phyloP scores from a whole-genome alignment of 2,797 vertebrate species.

The Protonibea diacanthus region DNA sequence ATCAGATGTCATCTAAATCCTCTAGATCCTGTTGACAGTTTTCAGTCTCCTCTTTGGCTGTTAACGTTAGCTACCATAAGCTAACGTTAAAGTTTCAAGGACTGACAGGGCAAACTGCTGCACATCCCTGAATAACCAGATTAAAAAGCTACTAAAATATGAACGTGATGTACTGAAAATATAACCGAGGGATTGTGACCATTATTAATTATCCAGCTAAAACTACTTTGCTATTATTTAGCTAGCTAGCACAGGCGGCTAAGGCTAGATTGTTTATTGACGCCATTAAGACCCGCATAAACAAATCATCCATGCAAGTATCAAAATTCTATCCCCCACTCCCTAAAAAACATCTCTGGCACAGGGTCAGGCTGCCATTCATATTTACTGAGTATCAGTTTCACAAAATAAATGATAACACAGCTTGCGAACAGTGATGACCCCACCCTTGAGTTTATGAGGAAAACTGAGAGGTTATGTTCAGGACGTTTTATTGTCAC shows the following conservation, averaged over 20 bases:
- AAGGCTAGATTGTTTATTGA: neutral
- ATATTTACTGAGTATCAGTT: too few relatives aligned
- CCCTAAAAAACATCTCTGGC: too few relatives aligned
- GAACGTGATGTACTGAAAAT: neutral
- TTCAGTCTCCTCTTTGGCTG: neutral
- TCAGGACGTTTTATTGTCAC: neutral
- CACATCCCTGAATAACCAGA: neutral
- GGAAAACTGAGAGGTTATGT: neutral
- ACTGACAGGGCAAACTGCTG: neutral
- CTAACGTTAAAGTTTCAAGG: neutral
- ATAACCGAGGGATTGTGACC: neutral
- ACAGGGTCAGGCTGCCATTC: too few relatives aligned
- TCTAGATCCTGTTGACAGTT: neutral
- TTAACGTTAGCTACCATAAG: neutral
- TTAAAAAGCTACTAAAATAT: neutral
- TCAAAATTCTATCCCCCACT: too few relatives aligned
- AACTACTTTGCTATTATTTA: too few relatives aligned
- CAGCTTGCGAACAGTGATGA: too few relatives aligned
- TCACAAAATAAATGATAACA: neutral
- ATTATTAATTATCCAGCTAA: too few relatives aligned
- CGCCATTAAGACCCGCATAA: too few relatives aligned
- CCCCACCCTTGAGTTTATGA: too few relatives aligned
- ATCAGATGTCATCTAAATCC: neutral
- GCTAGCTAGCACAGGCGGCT: neutral
- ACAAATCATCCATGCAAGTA: too few relatives aligned